Evolutionary conservation across 92 coral and sea anemone genomes (phyloP), one percentile per base, ranked within the genome.

Genomic region (Heliopora coerulea): DNA sequence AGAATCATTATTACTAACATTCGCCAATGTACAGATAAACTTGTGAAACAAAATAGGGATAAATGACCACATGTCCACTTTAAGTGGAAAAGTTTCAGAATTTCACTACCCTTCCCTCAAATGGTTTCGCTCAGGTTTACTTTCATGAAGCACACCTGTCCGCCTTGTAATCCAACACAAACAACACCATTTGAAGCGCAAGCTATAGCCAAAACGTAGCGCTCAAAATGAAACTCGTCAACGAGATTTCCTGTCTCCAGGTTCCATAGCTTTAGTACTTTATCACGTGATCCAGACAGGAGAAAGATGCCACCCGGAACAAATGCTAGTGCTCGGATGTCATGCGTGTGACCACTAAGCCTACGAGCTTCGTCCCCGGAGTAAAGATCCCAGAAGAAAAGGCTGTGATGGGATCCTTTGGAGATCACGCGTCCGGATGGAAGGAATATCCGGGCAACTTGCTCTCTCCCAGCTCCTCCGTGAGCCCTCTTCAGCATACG

Each of bases 271-370:
- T 49, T 65, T n/a, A 82, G 74, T 21, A 59, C 77, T 77, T 82
- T 82, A 54, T 82, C 86, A 30, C 86, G 86, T 24, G 86, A 54
- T 2, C 86, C 86, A 28, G 86, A 75, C 27, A 82, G 24, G 20
- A 82, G 46, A 40, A 48, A 48, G 4, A 59, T 3, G 8, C 74
- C 73, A 54, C 68, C 72, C 9, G 76, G 82, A 0, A 68, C 27
- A 33, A 82, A 50, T 7, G 50, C 56, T 33, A 75, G 29, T 4
- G 75, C 48, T 18, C 81, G 60, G n/a, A 82, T 49, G 29, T 82
- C 82, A 48, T 63, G 49, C 8, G 75, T 26, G 63, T 82, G 82
- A 1, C 59, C 76, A 31, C 46, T 29, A 63, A 33, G 52, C 17
- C 1, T 32, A 41, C 19, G 66, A 34, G 44, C 29, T 32, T 61